These are phyloP conservation scores for Ips nitidus DNA, from an alignment of 1,140 invertebrate species.

Conservation along the genomic window DNA sequence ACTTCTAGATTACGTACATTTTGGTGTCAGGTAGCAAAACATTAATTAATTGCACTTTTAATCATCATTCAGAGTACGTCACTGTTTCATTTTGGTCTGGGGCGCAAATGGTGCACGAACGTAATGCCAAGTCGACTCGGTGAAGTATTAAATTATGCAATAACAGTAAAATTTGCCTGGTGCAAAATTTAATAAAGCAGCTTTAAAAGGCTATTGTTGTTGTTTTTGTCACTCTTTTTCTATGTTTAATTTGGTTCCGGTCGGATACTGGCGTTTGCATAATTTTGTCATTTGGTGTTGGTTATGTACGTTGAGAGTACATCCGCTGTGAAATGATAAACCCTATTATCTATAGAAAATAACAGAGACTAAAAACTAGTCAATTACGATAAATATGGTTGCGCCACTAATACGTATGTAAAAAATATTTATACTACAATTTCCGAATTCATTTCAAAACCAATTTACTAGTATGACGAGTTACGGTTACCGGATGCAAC, in stretches of 20 bases:
- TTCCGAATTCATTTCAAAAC: too few species aligned
- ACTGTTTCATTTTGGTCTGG: conserved; percentile 19
- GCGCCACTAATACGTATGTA: too few species aligned
- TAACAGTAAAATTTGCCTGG: conserved; percentile 33
- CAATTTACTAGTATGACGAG: too few species aligned
- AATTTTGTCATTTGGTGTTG: conserved; percentile 17
- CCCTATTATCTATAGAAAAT: too few species aligned
- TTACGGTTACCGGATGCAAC: too few species aligned
- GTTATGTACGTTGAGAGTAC: neutral
- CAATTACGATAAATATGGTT: too few species aligned
- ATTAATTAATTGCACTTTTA: too few species aligned
- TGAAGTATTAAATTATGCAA: conserved; percentile 36
- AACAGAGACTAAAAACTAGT: too few species aligned
- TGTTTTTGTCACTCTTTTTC: conserved; percentile 31
- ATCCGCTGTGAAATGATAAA: too few species aligned
- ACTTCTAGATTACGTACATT: too few species aligned
- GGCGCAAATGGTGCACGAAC: conserved; percentile 18
- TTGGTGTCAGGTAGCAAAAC: too few species aligned
- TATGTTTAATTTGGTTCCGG: conserved; percentile 24
- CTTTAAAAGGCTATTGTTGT: conserved; percentile 22
- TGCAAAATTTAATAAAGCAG: conserved; percentile 33
- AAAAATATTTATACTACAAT: too few species aligned
- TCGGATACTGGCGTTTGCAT: conserved; percentile 29
- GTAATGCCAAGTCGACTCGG: conserved; percentile 24
- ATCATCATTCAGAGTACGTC: conserved; percentile 1